phyloP scores from a whole-genome alignment of 1,140 invertebrate genomes.

The Danaus melanippus region DNA sequence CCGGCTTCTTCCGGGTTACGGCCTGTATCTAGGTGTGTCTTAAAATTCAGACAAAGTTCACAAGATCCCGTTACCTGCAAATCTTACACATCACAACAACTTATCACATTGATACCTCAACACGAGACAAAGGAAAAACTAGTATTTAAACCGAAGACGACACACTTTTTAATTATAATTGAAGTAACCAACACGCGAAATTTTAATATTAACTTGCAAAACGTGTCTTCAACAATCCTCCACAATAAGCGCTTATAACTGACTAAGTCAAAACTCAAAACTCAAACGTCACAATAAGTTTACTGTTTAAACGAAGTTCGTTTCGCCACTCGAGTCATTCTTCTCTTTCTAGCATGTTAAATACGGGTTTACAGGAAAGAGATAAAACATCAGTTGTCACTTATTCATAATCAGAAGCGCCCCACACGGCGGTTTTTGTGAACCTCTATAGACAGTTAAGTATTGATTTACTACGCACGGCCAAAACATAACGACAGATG shows the following conservation, averaged over 20 bases:
- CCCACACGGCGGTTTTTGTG: neutral
- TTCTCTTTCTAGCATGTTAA: conserved; percentile 24
- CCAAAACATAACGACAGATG: conserved; percentile 6
- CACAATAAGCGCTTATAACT: conserved; percentile 30
- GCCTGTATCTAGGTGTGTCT: conserved; percentile 48
- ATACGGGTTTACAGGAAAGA: conserved; percentile 14
- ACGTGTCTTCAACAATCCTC: conserved; percentile 16
- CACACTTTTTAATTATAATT: conserved; percentile 20
- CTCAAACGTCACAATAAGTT: conserved; percentile 31
- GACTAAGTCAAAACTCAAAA: conserved; percentile 9
- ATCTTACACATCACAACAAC: conserved; percentile 35
- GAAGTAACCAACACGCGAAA: conserved; percentile 19
- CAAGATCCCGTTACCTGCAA: conserved; percentile 50
- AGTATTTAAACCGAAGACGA: conserved; percentile 3
- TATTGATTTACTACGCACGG: conserved; percentile 7
- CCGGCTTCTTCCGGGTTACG: conserved; percentile 41
- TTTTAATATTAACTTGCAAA: conserved; percentile 20
- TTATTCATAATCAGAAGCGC: neutral
- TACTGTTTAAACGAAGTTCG: conserved; percentile 19
- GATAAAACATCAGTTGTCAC: conserved; percentile 8
- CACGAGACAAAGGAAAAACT: neutral
- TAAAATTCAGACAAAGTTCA: conserved; percentile 53
- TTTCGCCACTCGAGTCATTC: conserved; percentile 12
- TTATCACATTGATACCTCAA: conserved; percentile 13
- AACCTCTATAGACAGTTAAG: conserved; percentile 6